Base-by-base conservation (phyloP, 2,797 vertebrate species). In the Enteromius argenteus region DNA sequence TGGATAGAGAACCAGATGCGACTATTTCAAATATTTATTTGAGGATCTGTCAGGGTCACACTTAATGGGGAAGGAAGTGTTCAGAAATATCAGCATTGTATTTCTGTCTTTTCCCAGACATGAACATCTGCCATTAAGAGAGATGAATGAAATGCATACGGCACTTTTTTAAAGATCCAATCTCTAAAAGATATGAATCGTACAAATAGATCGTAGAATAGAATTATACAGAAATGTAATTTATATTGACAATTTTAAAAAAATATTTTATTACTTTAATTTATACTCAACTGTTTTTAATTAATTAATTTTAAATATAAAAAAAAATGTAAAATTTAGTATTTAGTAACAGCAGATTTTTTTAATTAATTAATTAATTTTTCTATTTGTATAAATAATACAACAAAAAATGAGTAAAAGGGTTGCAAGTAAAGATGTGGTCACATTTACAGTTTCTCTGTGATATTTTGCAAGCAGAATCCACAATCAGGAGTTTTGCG, bases 11-110 rank as follows among this genome's bases (percentile, higher is more conserved):
- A 49, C 78, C 79, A 87, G 79, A 87, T 84, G 79, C 19, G 72
- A 67, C 66, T 83, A 56, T 80, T 66, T 80, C n/a, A 76, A 86
- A 53, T 46, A 83, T 80, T 72, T 64, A 66, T 85, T 84, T 87
- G 19, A 81, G 53, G 56, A 80, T 81, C 51, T 84, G 64, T 83
- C 69, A 88, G 68, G 56, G 49, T 39, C n/a, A 8, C 80, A 80
- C 44, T 51, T 81, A 60, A 73, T 62, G 37, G 72, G 77, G 53
- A 71, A 85, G 81, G 67, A 87, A 83, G 60, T 68, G 44, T 44
- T 69, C 81, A 42, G 30, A 56, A 78, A 76, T 71, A 85, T 71
- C 58, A n/a, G 5, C 51, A 30, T 68, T 68, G 72, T 86, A 69
- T 76, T 75, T 79, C 35, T 37, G 62, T 78, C 53, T 14, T 67